These are phyloP conservation scores for Dioctria rufipes DNA, from an alignment of 2,888 invertebrate genomes.

Conservation along the genomic window DNA sequence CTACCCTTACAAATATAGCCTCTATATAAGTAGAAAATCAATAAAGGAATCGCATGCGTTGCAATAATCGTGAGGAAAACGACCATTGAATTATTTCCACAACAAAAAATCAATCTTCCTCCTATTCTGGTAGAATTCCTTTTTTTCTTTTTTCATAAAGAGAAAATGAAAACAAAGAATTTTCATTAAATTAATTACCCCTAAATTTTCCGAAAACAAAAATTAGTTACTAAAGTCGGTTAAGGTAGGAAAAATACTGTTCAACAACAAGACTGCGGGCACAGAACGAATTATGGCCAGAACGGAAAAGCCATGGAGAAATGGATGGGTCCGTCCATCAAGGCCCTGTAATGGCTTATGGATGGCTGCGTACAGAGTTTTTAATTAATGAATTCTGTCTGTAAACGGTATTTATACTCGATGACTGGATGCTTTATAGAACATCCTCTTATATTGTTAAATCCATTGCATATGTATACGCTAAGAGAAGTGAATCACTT, in stretches of 20 bases:
- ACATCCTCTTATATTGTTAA: constrained; percentile 1
- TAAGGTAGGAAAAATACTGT: background rate
- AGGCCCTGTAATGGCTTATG: background rate
- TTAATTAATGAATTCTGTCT: constrained; percentile 51
- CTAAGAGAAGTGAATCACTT: constrained; percentile 7
- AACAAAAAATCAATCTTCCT: no score
- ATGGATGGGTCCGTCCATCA: background rate
- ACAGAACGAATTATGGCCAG: background rate
- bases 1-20: no score
- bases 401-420: constrained; percentile 38
- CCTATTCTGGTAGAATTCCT: no score
- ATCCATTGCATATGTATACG: background rate
- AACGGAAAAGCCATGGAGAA: background rate
- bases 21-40: no score
- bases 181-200: background rate
- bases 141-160: background rate
- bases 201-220: background rate
- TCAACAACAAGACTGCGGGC: background rate
- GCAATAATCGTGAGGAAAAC: no score
- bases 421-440: background rate
- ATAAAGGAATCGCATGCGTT: no score
- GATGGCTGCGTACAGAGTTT: constrained; percentile 34
- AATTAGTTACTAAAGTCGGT: background rate
- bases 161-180: background rate
- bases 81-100: no score